Conservation (phyloP, 2,888 invertebrate species). For the Lasius platythorax region DNA sequence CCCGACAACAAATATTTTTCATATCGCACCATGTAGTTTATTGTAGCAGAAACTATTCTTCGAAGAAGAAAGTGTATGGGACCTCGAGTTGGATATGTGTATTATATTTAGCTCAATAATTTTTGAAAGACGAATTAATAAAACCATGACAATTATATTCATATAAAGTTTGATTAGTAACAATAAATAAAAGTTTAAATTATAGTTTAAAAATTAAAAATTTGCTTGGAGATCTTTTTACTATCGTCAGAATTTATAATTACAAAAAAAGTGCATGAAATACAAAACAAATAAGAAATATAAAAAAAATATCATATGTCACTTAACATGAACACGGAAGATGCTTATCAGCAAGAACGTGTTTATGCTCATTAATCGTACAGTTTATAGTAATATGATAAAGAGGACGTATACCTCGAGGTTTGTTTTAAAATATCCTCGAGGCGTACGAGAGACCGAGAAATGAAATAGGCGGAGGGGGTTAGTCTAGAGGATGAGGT, state of each 20-base stretch:
- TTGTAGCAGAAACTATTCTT: constrained; percentile 34
- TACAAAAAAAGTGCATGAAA: not conserved
- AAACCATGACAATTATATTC: not conserved
- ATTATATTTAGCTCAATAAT: not conserved
- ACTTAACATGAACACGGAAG: constrained; percentile 16
- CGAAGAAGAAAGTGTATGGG: not conserved
- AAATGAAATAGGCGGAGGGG: constrained; percentile 59
- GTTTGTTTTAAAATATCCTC: constrained; percentile 80
- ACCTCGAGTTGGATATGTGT: not conserved
- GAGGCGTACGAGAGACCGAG: constrained; percentile 65
- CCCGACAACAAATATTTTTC: constrained; percentile 52
- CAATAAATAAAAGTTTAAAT: constrained; percentile 13
- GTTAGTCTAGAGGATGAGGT: constrained; percentile 69
- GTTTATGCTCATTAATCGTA: constrained; percentile 64
- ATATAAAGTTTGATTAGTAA: not conserved
- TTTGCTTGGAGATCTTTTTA: not conserved
- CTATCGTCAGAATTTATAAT: constrained; percentile 7
- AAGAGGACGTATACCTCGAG: constrained; percentile 72
- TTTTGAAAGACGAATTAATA: not conserved
- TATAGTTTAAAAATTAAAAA: constrained; percentile 1
- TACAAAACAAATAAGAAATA: constrained; percentile 9
- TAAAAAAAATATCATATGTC: constrained; percentile 8
- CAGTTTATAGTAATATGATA: constrained; percentile 79
- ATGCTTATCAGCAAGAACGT: constrained; percentile 41
- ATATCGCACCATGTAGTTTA: constrained; percentile 30